Evolutionary conservation across 1,140 invertebrate species (phyloP).

Genomic region (Cephus cinctus): DNA sequence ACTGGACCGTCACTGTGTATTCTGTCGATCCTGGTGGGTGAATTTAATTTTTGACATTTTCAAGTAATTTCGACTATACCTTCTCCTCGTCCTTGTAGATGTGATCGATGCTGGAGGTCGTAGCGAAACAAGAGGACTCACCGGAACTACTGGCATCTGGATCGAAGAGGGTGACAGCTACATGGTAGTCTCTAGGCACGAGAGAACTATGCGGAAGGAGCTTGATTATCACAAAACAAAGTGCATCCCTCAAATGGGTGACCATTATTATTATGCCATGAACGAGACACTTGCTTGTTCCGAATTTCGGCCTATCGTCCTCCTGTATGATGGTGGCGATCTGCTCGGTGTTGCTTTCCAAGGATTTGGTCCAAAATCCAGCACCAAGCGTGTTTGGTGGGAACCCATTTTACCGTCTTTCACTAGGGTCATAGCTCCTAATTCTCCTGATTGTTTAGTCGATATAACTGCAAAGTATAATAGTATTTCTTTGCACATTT

Average conservation of each 20-base stretch:
- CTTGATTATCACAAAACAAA: constrained; percentile 50
- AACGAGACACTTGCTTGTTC: constrained; percentile 43
- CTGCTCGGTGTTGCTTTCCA: constrained; percentile 47
- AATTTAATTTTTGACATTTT: neutral
- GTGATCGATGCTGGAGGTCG: constrained; percentile 47
- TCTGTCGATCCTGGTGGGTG: constrained; percentile 46
- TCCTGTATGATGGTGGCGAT: constrained; percentile 40
- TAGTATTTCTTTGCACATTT: constrained; percentile 49
- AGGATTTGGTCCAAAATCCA: constrained; percentile 35
- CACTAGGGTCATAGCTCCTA: constrained; percentile 44
- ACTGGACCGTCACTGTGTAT: constrained; percentile 48
- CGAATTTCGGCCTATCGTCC: constrained; percentile 47
- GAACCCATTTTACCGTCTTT: constrained; percentile 31
- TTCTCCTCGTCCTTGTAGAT: constrained; percentile 28
- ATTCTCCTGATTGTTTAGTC: constrained; percentile 45
- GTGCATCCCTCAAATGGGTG: constrained; percentile 54
- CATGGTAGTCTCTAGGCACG: constrained; percentile 43
- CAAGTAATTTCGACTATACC: neutral
- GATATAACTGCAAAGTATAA: constrained; percentile 39
- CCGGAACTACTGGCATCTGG: constrained; percentile 46
- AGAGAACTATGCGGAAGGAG: constrained; percentile 32
- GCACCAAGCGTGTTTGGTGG: constrained; percentile 41
- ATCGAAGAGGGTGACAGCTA: constrained; percentile 42
- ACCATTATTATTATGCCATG: constrained; percentile 30
- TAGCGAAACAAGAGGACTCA: constrained; percentile 43